A percentile compares a stretch with the other conserved stretches of the same genome.
Evolutionary conservation across 2,797 vertebrate species (phyloP).

Genomic region (Megaceryle alcyon): DNA sequence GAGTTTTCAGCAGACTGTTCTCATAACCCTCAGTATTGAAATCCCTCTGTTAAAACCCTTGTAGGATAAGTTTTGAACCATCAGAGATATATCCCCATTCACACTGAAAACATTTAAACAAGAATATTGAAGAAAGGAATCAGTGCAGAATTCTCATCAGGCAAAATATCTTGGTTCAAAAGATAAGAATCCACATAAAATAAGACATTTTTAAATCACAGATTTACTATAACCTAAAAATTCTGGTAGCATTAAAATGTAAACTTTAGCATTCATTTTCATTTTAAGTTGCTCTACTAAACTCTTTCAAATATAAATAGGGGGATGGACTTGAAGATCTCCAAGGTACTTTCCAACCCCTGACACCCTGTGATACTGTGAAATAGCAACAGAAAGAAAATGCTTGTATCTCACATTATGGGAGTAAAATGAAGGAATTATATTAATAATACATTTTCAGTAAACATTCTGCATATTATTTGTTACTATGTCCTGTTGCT

Average conservation of each 20-base stretch:
- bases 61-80: background rate
- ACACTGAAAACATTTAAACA: background rate
- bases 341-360: too few relatives aligned
- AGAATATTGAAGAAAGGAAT: background rate
- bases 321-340: too few relatives aligned
- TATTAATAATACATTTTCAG: background rate
- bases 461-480: background rate
- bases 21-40: background rate
- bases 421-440: background rate
- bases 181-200: background rate
- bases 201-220: background rate
- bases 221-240: background rate
- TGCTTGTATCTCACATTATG: background rate
- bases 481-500: background rate
- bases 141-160: background rate
- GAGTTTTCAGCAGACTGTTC: slow-evolving; percentile 10
- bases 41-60: background rate
- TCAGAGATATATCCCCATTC: background rate
- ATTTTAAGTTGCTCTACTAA: background rate
- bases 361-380: too few relatives aligned
- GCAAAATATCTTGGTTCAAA: background rate
- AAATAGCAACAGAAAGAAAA: background rate
- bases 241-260: background rate
- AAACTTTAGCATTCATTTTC: background rate
- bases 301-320: background rate